phyloP scores from a whole-genome alignment of 1,140 invertebrate genomes.

The Temnothorax longispinosus region DNA sequence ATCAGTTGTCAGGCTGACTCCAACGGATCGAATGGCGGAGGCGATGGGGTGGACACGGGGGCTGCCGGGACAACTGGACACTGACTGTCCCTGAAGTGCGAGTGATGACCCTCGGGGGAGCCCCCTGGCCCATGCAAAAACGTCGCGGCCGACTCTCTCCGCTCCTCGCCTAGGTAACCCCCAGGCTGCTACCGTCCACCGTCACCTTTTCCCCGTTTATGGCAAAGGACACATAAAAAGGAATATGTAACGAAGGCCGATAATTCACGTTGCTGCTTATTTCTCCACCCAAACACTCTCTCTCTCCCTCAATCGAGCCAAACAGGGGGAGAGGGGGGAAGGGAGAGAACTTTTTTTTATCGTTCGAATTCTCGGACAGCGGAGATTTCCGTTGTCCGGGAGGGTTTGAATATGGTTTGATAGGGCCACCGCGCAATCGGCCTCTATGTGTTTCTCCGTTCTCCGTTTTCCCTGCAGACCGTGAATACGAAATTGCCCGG shows the following conservation, averaged over 20 bases:
- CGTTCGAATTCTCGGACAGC: constrained; percentile 60
- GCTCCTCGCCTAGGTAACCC: constrained; percentile 51
- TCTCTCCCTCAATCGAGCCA: not conserved
- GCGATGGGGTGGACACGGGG: constrained; percentile 64
- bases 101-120: constrained; percentile 85
- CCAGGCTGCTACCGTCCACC: constrained; percentile 55
- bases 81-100: constrained; percentile 82
- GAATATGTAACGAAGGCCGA: constrained; percentile 85
- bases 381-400: constrained; percentile 52
- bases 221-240: constrained; percentile 83
- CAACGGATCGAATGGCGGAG: constrained; percentile 79
- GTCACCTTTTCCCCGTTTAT: constrained; percentile 82
- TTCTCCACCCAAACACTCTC: constrained; percentile 28
- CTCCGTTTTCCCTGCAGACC: constrained; percentile 80
- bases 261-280: constrained; percentile 80
- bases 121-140: constrained; percentile 80
- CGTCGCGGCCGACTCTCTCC: constrained; percentile 59
- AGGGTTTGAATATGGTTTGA: constrained; percentile 74
- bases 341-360: constrained; percentile 52
- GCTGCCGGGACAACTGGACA: constrained; percentile 76
- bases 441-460: constrained; percentile 39
- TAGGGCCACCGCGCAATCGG: constrained; percentile 63
- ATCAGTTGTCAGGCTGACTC: constrained; percentile 84
- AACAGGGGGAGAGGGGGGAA: not conserved
- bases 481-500: constrained; percentile 80